Percentiles rank a stretch among this genome's conserved stretches.
phyloP scores from a whole-genome alignment of 1,140 invertebrate genomes.

The Apis cerana region DNA sequence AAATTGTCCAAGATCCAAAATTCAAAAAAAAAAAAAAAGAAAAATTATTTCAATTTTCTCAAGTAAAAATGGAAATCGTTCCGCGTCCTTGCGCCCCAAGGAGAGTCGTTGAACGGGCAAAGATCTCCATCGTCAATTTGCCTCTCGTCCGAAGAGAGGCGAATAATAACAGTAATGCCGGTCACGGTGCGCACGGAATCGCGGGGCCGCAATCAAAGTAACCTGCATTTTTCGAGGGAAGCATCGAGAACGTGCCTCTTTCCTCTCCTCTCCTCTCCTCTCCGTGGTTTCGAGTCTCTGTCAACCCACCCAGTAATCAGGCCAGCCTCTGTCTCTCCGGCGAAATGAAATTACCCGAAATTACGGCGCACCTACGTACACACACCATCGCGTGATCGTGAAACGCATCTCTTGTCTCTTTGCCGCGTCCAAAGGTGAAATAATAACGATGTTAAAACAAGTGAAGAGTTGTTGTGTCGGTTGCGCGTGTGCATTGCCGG shows the following conservation, averaged over 20 bases:
- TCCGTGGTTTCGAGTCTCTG: not conserved
- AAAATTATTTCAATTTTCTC: not conserved
- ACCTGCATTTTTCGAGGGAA: constrained; percentile 42
- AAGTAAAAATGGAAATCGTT: not conserved
- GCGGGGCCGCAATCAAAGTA: constrained; percentile 37
- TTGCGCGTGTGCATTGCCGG: not conserved
- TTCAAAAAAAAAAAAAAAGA: too few relatives aligned
- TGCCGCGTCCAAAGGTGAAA: not conserved
- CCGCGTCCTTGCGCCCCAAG: not conserved
- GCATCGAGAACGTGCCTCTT: not conserved
- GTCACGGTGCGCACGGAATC: constrained; percentile 31
- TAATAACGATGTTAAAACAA: constrained; percentile 22
- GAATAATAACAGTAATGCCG: constrained; percentile 50
- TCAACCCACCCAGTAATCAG: constrained; percentile 33
- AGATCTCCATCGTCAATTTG: constrained; percentile 6
- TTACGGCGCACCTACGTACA: constrained; percentile 18
- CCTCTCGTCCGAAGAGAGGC: constrained; percentile 33
- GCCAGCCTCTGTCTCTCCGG: constrained; percentile 15
- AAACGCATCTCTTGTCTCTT: constrained; percentile 10
- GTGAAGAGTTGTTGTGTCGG: not conserved
- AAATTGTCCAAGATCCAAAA: too few relatives aligned
- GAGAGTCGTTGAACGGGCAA: not conserved
- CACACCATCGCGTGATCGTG: not conserved
- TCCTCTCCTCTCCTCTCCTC: not conserved
- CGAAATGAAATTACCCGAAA: constrained; percentile 36